A percentile compares a stretch with the other conserved stretches of the same genome.
Evolutionary conservation across 2,113 vertebrate genomes (phyloP).

Genomic region (Chlorodrepanis virens): DNA sequence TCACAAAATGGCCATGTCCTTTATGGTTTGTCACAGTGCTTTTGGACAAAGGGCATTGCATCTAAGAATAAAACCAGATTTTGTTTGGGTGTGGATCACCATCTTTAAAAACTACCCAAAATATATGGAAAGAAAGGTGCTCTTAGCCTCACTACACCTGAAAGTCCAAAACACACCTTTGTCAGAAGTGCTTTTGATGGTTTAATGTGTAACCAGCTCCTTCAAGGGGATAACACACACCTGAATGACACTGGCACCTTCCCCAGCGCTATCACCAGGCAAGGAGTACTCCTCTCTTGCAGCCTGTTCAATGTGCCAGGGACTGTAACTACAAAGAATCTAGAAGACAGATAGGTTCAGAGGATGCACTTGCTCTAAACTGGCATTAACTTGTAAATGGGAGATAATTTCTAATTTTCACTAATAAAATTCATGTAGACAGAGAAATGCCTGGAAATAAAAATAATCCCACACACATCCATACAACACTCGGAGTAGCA

Average conservation of each 20-base stretch:
- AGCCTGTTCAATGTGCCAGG: not conserved
- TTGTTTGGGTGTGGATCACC: not conserved
- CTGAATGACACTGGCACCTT: not conserved
- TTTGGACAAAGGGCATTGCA: not conserved
- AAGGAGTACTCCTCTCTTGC: fast-evolving
- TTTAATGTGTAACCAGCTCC: not conserved
- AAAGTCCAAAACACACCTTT: not conserved
- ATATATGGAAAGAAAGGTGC: not conserved
- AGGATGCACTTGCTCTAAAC: not conserved
- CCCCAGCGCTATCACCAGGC: not conserved
- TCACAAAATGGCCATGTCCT: not conserved
- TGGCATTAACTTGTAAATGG: not conserved
- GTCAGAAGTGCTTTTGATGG: not conserved
- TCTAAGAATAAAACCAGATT: not conserved
- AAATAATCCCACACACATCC: not conserved
- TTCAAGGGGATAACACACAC: not conserved
- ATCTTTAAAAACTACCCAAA: not conserved
- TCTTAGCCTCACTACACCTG: not conserved
- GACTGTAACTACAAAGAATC: not conserved
- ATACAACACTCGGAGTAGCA: not conserved
- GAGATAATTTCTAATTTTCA: not conserved
- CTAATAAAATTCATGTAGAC: not conserved
- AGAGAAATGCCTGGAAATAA: not conserved
- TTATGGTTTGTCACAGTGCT: not conserved
- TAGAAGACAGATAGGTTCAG: not conserved